Base-by-base conservation (phyloP, 2,113 vertebrate genomes). In the Nettapus auritus region DNA sequence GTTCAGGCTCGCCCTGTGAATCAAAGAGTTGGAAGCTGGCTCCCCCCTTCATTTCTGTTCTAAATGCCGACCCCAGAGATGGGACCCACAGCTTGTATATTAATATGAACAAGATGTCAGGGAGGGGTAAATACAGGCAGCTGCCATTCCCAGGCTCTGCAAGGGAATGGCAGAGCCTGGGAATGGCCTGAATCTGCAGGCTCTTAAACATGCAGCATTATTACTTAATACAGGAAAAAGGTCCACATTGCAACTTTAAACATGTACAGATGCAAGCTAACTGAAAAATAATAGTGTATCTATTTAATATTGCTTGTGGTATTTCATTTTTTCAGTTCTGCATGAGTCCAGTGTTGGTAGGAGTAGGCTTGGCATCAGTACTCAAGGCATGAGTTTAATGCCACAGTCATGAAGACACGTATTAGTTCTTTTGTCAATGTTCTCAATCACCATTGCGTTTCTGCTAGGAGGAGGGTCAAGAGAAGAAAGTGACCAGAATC, bases 231-330 rank as follows among this genome's bases (percentile, higher is more conserved):
- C 31, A 56, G 71, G 59, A 75, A 60, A 93, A 96, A 82, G 73
- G 84, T 89, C 82, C 82, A 81, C 82, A 70, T 91, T 92, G 53
- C 85, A 92, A 16, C 56, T 97, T 97, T 92, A 86, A 95, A 94
- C 82, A 86, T 86, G 69, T 50, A 77, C 88, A 86, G 55, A 55
- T 64, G 42, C 38, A 63, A 74, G 29, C 19, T 55, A 89, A 66
- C 29, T n/a, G 42, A 55, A 52, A 82, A 90, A 79, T 2, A 67
- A 52, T 18, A 8, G 29, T 15, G 13, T 60, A 28, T 56, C 48
- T 31, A 13, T 73, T 75, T 40, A 25, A 57, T 28, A 17, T 59
- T 59, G 42, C 91, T 80, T 78, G 40, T 53, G 84, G 66, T 50
- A 40, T 15, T 25, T 48, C 4, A 0, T 55, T 21, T 46, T 69